Conservation (phyloP, 2,797 vertebrate genomes). For the Manis javanica region DNA sequence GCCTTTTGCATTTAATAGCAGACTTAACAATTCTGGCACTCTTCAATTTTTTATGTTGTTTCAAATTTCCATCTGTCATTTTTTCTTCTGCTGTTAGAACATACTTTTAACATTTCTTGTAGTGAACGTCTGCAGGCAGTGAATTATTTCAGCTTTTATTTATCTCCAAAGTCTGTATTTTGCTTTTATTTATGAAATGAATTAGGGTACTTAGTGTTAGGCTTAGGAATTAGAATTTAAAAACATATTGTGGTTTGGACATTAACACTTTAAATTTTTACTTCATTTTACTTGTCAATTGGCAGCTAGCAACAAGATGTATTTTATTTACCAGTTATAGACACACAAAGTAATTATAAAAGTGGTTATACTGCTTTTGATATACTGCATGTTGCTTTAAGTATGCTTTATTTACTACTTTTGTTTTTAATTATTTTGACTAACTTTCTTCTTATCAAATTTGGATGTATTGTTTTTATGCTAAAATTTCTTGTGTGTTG, state of each 20-base stretch:
- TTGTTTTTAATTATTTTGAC: no score
- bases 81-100: slow-evolving; percentile 3
- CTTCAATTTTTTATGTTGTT: background rate
- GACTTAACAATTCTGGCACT: background rate
- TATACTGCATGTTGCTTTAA: background rate
- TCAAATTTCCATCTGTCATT: background rate
- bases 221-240: slow-evolving; percentile 17
- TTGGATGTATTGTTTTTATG: no score
- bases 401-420: background rate
- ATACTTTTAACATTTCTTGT: background rate
- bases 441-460: no score
- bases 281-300: background rate
- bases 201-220: slow-evolving; percentile 6
- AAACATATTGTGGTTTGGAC: background rate
- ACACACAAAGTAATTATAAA: background rate
- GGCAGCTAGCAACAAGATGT: background rate
- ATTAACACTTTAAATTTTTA: background rate
- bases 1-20: background rate
- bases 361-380: background rate
- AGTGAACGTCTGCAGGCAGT: background rate
- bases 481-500: no score
- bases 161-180: background rate
- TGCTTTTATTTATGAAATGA: slow-evolving; percentile 27
- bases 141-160: slow-evolving; percentile 1
- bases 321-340: background rate